These are phyloP conservation scores for Crepidodera aurea DNA, from an alignment of 2,888 invertebrate species.

Conservation along the genomic window DNA sequence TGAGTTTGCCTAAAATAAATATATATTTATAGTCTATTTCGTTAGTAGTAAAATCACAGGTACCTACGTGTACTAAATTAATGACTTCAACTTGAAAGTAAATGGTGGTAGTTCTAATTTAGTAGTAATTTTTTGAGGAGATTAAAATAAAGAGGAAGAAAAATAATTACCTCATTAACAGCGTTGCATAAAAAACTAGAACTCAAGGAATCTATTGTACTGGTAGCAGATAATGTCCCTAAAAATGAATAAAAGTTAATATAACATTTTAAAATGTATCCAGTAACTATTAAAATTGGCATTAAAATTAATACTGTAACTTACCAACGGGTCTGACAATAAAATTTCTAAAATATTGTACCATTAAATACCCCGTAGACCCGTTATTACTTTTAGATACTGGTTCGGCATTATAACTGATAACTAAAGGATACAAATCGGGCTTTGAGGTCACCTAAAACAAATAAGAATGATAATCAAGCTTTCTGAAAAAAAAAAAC, in stretches of 20 bases:
- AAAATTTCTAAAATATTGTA: conserved; percentile 84
- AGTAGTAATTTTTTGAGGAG: too few relatives aligned
- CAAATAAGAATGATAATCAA: too few relatives aligned
- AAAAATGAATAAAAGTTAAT: conserved; percentile 53
- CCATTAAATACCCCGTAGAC: conserved; percentile 82
- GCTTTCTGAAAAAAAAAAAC: too few relatives aligned
- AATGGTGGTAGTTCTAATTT: too few relatives aligned
- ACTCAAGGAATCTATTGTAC: conserved; percentile 85
- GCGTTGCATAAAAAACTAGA: conserved; percentile 88
- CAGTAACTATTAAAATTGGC: not conserved
- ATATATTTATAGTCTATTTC: too few relatives aligned
- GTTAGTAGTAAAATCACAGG: too few relatives aligned
- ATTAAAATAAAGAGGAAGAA: too few relatives aligned
- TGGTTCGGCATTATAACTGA: conserved; percentile 78
- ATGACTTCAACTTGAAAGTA: too few relatives aligned
- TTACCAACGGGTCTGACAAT: conserved; percentile 76
- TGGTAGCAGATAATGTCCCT: conserved; percentile 84
- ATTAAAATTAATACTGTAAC: conserved; percentile 34
- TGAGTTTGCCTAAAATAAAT: conserved; percentile 77
- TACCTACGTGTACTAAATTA: too few relatives aligned
- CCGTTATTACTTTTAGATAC: conserved; percentile 69
- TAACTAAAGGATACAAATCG: conserved; percentile 84
- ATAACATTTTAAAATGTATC: not conserved
- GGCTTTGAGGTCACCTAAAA: conserved; percentile 84
- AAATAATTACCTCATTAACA: conserved; percentile 80